These are phyloP conservation scores for Amiota communis DNA, from an alignment of 2,888 invertebrate species.

Conservation along the genomic window DNA sequence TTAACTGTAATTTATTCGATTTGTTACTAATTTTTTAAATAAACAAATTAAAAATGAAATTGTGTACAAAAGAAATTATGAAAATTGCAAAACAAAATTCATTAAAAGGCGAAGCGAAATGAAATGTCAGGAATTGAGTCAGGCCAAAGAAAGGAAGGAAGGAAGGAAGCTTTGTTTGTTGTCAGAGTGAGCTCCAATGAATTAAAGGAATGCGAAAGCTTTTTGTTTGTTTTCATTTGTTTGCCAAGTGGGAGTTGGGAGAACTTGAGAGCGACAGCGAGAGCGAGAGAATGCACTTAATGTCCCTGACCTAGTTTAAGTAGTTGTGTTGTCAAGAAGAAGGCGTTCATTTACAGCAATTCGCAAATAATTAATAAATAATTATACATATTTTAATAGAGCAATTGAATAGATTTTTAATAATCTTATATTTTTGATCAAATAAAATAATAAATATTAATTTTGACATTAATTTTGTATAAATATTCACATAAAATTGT, in stretches of 20 bases:
- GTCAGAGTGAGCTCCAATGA: no score
- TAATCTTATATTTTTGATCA: no score
- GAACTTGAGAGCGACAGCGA: no score
- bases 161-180: not conserved
- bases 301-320: slow-evolving; percentile 72
- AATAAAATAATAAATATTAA: not conserved
- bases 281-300: slow-evolving; percentile 63
- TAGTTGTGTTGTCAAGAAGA: slow-evolving; percentile 50
- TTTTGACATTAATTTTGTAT: not conserved
- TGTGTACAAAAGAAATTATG: slow-evolving; percentile 30
- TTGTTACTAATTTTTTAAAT: slow-evolving; percentile 60
- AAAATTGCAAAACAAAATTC: not conserved
- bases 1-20: slow-evolving; percentile 61
- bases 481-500: not conserved
- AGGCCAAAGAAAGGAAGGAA: slow-evolving; percentile 2
- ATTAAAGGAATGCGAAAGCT: slow-evolving; percentile 12
- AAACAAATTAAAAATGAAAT: not conserved
- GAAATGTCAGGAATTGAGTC: not conserved
- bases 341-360: slow-evolving; percentile 48
- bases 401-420: no score
- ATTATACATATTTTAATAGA: not conserved
- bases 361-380: not conserved
- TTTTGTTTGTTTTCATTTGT: slow-evolving; percentile 22
- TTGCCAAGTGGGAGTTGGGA: no score
- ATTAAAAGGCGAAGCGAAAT: not conserved